Base-by-base conservation (phyloP, 2,797 vertebrate genomes). In the Chromobotia macracanthus region DNA sequence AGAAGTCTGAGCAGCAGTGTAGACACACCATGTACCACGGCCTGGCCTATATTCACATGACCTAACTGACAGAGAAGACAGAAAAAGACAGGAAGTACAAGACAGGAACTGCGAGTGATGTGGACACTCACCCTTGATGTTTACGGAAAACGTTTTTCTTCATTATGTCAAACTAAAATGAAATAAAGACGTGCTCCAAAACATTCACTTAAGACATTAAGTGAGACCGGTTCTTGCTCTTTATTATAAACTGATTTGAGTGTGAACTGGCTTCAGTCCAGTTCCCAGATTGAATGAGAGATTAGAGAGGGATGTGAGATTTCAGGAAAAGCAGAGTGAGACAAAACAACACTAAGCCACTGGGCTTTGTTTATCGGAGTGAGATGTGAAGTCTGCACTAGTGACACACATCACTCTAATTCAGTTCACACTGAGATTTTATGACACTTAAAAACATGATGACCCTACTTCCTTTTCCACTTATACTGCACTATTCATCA, bases 271-370 rank as follows among this genome's bases (percentile, higher is more conserved):
- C 77, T 64, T 11, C 19, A 41, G 8, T 13, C 48, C 61, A 56
- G 60, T 65, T 72, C 60, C 55, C 48, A 66, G 35, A 31, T 0
- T 0, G 58, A 79, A 18, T 5, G 38, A 28, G 71, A 67, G 63
- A 66, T 63, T 53, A 21, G 13, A 7, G 25, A 51, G 53, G 35
- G 21, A 64, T 76, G 35, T 3, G 69, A 51, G 4, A 61, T 1
- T 66, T 51, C 11, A 13, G 35, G 60, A 85, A 77, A 83, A 50
- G 44, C n/a, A 56, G 38, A 81, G 13, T 6, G 13, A 19, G 3
- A n/a, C 19, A 74, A 79, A 79, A 71, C 5, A 70, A 80, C 23
- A 83, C 79, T 72, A 82, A 82, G 73, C 23, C 23, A 3, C 15
- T 44, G 28, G 50, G 77, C 67, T 78, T 50, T 38, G 23, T 46